A percentile compares a stretch with the other conserved stretches of the same genome.
phyloP scores from a whole-genome alignment of 2,888 invertebrate species.

The Microctonus brassicae region DNA sequence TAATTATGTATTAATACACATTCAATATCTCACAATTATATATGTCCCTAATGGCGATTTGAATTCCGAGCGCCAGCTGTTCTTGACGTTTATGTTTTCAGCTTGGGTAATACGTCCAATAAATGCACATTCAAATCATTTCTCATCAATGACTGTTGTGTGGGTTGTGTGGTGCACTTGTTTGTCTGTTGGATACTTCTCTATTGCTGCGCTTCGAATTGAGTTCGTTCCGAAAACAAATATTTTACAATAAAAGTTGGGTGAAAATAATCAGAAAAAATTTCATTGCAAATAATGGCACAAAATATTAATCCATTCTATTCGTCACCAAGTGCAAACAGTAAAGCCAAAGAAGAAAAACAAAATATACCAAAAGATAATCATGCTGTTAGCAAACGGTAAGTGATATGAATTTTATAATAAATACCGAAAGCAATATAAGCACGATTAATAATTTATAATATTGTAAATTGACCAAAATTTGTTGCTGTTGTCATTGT shows the following conservation, averaged over 20 bases:
- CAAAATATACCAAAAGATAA: conserved; percentile 80
- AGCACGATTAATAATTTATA: background rate
- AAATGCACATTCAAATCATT: conserved; percentile 62
- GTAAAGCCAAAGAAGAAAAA: conserved; percentile 86
- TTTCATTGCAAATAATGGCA: conserved; percentile 75
- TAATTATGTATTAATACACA: no score
- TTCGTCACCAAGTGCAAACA: conserved; percentile 79
- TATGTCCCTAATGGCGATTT: no score
- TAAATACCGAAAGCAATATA: conserved; percentile 7
- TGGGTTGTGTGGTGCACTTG: no score
- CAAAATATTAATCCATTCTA: conserved; percentile 89
- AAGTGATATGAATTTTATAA: conserved; percentile 62
- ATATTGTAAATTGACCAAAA: background rate
- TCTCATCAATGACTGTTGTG: conserved; percentile 61
- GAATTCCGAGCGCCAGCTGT: conserved; percentile 50
- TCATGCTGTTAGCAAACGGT: conserved; percentile 93
- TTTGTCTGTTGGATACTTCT: no score
- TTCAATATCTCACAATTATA: no score
- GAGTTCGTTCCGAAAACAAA: background rate
- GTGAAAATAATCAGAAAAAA: background rate
- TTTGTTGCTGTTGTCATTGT: background rate
- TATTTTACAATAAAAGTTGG: background rate
- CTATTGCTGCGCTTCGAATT: conserved; percentile 28
- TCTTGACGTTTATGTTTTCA: no score
- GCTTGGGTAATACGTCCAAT: no score